phyloP scores from a whole-genome alignment of 2,113 vertebrate genomes.

The Lophotis ruficrista region DNA sequence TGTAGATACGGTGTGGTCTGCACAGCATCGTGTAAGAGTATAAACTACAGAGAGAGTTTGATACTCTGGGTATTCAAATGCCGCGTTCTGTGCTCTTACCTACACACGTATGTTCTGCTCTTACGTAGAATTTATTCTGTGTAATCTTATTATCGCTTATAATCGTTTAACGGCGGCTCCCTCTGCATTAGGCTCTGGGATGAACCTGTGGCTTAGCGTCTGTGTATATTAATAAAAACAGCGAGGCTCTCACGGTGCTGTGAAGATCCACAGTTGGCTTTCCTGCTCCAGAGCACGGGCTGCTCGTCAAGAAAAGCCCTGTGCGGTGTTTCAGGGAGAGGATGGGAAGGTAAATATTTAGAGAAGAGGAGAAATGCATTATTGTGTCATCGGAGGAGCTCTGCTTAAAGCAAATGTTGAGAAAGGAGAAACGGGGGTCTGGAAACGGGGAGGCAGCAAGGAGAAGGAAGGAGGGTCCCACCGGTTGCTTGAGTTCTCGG shows the following conservation, averaged over 20 bases:
- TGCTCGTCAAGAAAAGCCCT: background rate
- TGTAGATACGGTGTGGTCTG: too few relatives aligned
- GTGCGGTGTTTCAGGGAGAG: background rate
- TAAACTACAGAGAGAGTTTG: fast-evolving
- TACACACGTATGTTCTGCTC: background rate
- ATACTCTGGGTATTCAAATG: background rate
- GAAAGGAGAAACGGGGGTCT: background rate
- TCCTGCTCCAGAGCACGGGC: background rate
- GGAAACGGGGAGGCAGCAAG: background rate
- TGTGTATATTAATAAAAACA: background rate
- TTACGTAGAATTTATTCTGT: background rate
- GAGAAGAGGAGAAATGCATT: background rate
- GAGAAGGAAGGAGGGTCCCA: background rate
- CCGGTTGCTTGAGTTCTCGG: background rate
- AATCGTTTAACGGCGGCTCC: background rate
- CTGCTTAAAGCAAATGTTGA: background rate
- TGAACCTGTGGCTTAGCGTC: background rate
- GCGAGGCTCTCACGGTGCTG: background rate
- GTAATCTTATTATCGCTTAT: background rate
- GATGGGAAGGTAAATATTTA: background rate
- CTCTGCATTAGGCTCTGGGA: background rate
- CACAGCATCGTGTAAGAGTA: background rate
- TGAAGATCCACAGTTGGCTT: too few relatives aligned
- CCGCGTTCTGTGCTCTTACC: background rate
- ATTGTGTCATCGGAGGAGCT: background rate